Evolutionary conservation across 2,797 vertebrate species (phyloP), one percentile per base, ranked within the genome.

Genomic region (Echiichthys vipera): DNA sequence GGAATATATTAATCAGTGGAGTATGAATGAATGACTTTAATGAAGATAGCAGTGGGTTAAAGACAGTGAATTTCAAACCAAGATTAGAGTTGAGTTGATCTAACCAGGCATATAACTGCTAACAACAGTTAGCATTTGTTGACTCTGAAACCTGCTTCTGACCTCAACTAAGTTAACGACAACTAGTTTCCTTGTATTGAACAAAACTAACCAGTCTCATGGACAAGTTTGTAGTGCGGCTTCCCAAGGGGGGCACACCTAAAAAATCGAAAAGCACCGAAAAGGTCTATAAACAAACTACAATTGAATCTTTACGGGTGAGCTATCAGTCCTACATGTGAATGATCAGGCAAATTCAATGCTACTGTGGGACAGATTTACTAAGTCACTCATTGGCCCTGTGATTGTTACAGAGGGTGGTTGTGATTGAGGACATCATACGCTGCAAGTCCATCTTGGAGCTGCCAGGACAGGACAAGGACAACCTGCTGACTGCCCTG

Each of bases 381-480:
- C n/a, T 10, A 5, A 12, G 3, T 27, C 10, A 39, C 36, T 9
- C 5, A 10, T 17, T 5, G 3, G 0, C 3, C 2, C 6, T 81
- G 18, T 85, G 34, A 84, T 71, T 80, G 20, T 69, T 43, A 5
- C 87, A 99, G 98, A 97, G 98, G 89, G 98, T 99, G 86, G 98
- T 99, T 80, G 97, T 99, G 70, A 91, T 99, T 79, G 98, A 99
- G 89, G 98, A 99, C 78, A 96, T 99, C 85, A 91, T 95, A 92
- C 94, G 97, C 74, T 98, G 92, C 92, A 99, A 97, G 76, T 94
- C 96, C 59, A 94, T 94, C 43, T 82, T 99, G 70, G 97, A 98
- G 83, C 92, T 99, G 62, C 95, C 96, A 67, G 87, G 87, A 18
- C 98, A 99, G 82, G 92, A 84, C 1, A 96, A 93, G 67, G 96